Conservation (phyloP, 2,113 vertebrate genomes). For the Cathartes aura region DNA sequence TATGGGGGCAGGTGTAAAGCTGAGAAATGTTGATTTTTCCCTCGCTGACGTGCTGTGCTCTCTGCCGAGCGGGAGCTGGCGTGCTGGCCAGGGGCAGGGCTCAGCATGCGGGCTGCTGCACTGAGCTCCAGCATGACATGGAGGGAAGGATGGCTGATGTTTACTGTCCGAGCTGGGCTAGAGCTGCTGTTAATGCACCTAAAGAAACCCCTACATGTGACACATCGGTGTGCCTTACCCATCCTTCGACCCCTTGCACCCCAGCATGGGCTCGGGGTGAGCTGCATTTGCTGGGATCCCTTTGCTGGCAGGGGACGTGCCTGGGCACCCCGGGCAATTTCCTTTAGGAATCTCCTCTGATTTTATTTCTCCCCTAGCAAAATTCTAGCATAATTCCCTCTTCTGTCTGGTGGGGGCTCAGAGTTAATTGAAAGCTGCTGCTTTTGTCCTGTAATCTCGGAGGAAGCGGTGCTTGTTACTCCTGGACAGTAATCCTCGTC, state of each 20-base stretch:
- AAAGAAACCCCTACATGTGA: neutral
- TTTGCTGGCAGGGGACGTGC: neutral
- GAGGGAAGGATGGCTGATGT: neutral
- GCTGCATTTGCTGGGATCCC: neutral
- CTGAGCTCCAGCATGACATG: neutral
- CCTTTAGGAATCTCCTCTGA: neutral
- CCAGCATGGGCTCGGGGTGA: fast-evolving
- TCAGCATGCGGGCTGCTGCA: neutral
- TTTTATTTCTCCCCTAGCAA: neutral
- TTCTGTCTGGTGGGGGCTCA: neutral
- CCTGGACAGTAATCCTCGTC: neutral
- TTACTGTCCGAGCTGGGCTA: neutral
- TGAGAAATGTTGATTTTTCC: conserved; percentile 16
- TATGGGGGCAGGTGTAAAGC: conserved; percentile 50
- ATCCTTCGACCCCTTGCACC: neutral
- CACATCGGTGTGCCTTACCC: neutral
- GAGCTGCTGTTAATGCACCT: neutral
- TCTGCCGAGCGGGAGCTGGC: neutral
- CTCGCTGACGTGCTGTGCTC: neutral
- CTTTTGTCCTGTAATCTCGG: neutral
- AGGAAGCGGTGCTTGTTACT: conserved; percentile 12
- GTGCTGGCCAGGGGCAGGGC: neutral
- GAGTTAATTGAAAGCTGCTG: conserved; percentile 36
- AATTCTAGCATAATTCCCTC: neutral
- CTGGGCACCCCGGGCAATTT: neutral